These are phyloP conservation scores for Pipistrellus pipistrellus DNA, from an alignment of 2,797 vertebrate species.

Conservation along the genomic window DNA sequence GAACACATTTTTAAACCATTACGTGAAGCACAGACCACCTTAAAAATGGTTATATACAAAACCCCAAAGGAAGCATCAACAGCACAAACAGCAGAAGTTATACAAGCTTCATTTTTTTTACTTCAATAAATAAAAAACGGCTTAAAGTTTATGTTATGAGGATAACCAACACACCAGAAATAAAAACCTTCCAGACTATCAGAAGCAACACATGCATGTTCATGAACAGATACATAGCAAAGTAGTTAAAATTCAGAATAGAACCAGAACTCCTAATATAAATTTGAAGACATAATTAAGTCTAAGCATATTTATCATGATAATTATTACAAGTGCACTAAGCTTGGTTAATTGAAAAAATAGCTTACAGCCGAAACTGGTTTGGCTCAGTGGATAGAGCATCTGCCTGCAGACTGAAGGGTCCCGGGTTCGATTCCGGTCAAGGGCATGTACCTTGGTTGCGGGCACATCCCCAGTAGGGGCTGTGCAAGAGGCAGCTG, in stretches of 20 bases:
- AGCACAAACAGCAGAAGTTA: background rate
- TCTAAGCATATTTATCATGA: background rate
- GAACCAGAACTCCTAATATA: background rate
- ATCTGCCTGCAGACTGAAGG: too few species aligned
- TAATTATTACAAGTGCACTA: background rate
- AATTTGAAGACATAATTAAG: background rate
- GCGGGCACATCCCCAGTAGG: too few species aligned
- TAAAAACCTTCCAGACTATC: background rate
- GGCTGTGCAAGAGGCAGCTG: too few species aligned
- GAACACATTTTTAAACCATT: background rate
- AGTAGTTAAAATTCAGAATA: background rate
- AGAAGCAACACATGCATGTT: background rate
- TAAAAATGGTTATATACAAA: background rate
- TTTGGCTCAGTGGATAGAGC: too few species aligned
- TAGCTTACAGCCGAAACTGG: background rate
- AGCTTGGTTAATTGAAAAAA: slow-evolving; percentile 9
- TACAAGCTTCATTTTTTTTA: background rate
- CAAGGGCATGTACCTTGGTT: too few species aligned
- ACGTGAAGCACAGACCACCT: background rate
- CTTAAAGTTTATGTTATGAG: background rate
- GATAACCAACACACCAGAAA: background rate
- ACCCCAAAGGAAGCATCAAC: background rate
- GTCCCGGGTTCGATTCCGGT: too few species aligned
- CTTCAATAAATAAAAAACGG: background rate
- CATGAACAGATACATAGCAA: background rate